Conservation (phyloP, 2,113 vertebrate species). For the Apus apus region DNA sequence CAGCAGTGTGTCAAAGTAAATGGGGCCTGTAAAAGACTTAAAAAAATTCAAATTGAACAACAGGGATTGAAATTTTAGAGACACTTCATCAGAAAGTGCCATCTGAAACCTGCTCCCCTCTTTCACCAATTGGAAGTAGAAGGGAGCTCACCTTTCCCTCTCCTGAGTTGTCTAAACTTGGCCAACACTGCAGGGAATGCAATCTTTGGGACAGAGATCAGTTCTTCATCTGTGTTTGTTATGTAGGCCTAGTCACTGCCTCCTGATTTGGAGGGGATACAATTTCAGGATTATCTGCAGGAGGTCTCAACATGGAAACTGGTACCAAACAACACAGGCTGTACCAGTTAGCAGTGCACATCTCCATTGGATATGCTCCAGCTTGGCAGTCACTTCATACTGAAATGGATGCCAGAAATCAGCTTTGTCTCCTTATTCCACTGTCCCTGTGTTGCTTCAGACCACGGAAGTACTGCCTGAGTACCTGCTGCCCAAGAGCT, state of each 20-base stretch:
- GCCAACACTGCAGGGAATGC: not conserved
- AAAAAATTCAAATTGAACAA: not conserved
- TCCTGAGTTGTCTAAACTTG: not conserved
- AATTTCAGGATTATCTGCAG: not conserved
- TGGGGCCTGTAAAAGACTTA: not conserved
- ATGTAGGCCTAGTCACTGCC: not conserved
- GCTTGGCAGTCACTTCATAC: not conserved
- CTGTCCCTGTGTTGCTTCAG: fast-evolving
- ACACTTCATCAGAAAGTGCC: fast-evolving
- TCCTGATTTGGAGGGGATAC: not conserved
- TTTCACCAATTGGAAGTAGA: not conserved
- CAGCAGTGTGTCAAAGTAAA: not conserved
- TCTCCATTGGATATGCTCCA: not conserved
- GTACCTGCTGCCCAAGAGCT: not conserved
- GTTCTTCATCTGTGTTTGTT: not conserved
- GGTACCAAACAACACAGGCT: not conserved
- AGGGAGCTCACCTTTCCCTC: not conserved
- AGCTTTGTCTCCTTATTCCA: not conserved
- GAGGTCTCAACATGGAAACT: not conserved
- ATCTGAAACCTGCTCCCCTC: not conserved
- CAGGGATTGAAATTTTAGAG: not conserved
- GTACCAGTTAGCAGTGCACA: not conserved
- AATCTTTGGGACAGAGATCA: not conserved
- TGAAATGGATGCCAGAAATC: not conserved
- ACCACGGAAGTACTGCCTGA: not conserved